These are phyloP conservation scores for Globodera rostochiensis DNA, from an alignment of 1,140 invertebrate genomes.

Conservation along the genomic window DNA sequence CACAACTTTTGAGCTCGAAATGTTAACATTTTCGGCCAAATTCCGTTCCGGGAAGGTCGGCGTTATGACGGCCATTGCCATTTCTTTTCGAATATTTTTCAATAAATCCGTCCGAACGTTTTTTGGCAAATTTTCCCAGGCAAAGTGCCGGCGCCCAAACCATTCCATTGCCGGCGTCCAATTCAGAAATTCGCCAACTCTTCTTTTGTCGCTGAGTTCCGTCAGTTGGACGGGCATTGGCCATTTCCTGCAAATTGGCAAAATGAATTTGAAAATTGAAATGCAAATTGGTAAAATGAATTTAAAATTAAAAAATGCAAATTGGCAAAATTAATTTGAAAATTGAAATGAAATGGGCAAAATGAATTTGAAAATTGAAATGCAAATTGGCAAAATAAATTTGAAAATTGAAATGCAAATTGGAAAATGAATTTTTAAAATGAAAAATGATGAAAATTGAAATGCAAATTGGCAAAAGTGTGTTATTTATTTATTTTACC, in stretches of 20 bases:
- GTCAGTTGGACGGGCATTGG: neutral
- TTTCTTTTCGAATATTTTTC: neutral
- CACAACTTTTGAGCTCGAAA: constrained; percentile 8
- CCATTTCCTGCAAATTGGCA: neutral
- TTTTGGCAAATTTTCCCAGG: neutral
- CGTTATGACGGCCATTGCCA: constrained; percentile 5
- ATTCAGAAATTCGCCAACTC: neutral
- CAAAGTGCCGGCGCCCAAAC: neutral
- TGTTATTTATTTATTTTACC: neutral
- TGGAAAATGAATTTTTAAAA: no score
- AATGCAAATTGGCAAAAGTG: neutral
- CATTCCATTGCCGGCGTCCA: neutral
- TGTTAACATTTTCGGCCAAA: constrained; percentile 8
- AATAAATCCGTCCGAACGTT: neutral
- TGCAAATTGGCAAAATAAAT: neutral
- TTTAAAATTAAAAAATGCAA: neutral
- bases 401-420: neutral
- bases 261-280: neutral
- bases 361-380: neutral
- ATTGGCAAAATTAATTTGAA: neutral
- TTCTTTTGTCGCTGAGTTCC: neutral
- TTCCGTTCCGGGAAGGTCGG: constrained; percentile 5
- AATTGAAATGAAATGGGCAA: neutral
- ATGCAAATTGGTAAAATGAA: neutral
- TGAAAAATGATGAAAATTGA: neutral